Base-by-base conservation (phyloP, 2,797 vertebrate species). In the Peromyscus melanophrys region DNA sequence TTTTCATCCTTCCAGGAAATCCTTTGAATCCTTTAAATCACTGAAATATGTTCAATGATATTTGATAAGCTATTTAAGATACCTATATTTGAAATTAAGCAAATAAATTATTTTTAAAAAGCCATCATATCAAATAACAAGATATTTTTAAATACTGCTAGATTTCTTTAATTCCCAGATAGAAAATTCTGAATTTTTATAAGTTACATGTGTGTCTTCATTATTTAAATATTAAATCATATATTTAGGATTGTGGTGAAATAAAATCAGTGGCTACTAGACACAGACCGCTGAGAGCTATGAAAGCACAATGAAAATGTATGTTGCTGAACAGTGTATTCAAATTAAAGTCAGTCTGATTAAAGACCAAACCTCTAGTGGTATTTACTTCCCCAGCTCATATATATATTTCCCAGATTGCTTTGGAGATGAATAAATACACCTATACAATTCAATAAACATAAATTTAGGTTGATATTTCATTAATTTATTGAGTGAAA, bases 51-150 rank as follows among this genome's bases (percentile, higher is more conserved):
- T 93, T 94, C 40, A 71, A 17, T 92, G 77, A 34, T 6, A 67
- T 96, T 93, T 89, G 55, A 90, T 59, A 71, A 90, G 25, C 63
- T 86, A 77, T 90, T 92, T 92, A 90, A 92, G 43, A 55, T 61
- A 77, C 3, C 1, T 16, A 29, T 59, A 49, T 19, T 29, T 29
- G 61, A 21, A 92, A 78, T 77, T 93, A 92, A 94, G 63, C 17
- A 81, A n/a, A 71, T 59, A 71, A 92, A 59, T 73, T 84, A 34
- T 16, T 55, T 55, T 55, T 52, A 83, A 61, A 59, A 89, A 95
- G 16, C 8, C 7, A 92, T 73, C 4, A 92, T 34, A 2, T 92
- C 43, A 96, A 61, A 69, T 59, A 23, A 61, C 46, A 65, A 69
- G 31, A 83, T 1, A 76, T 27, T 6, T 46, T 81, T n/a, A 78